Base-by-base conservation (phyloP, 2,888 invertebrate species). In the Adelognathus sp. region DNA sequence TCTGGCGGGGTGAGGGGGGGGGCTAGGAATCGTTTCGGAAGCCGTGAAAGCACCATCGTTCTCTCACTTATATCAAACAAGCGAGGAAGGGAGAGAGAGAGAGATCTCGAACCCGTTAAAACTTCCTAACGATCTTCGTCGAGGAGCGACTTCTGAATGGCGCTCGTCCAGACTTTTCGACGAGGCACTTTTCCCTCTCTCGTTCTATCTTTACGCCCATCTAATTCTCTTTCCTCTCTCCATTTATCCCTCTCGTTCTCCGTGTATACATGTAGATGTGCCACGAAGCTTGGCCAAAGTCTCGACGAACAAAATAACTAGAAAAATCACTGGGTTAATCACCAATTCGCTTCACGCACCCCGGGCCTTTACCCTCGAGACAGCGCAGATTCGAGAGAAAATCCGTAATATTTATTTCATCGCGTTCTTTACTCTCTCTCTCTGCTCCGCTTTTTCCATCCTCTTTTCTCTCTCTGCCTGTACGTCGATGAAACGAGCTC, bases 51-150 rank as follows among this genome's bases (percentile, higher is more conserved):
- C 60, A 69, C 61, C 61, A 36, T 46, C 31, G 46, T 64, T 74
- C 33, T 60, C 73, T 46, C 27, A 71, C 67, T 76, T 76, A 63
- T 61, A 46, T 73, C 70, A 64, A n/a, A 52, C 72, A 58, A 31
- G 29, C 39, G 58, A 63, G 60, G 7, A 39, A 69, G 33, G 63
- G 36, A 36, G 36, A 36, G 71, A 71, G 33, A 56, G 76, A 71
- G 44, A 76, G 81, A 81, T 84, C 86, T 86, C 86, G 86, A 88
- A 87, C 84, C 88, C 87, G 89, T 88, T 88, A 87, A 88, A 90
- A 90, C 86, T 90, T 87, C 83, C 84, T 86, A 87, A 87, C 87
- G 86, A 88, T 85, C 86, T 82, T 67, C 67, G 81, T 84, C 82
- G 84, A 79, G 84, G 81, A 87, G 74, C 64, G 87, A 87, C 87